Conservation (phyloP, 2,888 invertebrate species). For the Schrankia costaestrigalis region DNA sequence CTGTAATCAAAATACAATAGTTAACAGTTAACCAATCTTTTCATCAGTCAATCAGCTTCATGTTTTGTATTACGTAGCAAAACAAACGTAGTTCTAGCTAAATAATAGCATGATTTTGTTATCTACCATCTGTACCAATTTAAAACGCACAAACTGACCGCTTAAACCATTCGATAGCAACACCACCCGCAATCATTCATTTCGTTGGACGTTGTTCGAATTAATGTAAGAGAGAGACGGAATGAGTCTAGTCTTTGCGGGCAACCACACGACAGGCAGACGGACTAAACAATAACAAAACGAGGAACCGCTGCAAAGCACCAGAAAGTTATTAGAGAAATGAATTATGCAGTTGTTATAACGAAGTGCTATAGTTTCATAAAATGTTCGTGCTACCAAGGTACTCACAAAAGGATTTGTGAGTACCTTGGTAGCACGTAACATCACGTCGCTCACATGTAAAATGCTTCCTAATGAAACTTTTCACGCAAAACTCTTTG, state of each 20-base stretch:
- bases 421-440: no score
- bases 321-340: neutral
- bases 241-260: constrained; percentile 6
- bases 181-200: neutral
- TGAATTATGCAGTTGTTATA: constrained; percentile 2
- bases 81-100: no score
- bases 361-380: constrained; percentile 1
- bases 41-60: no score
- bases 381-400: constrained; percentile 1
- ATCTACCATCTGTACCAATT: no score
- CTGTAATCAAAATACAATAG: no score
- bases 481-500: constrained; percentile 37
- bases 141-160: no score
- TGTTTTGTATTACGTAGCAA: no score
- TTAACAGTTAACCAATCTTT: no score
- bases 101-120: no score
- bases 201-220: constrained; percentile 1
- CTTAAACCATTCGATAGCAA: no score
- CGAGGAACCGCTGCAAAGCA: neutral
- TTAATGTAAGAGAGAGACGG: constrained; percentile 5
- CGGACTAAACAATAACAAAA: neutral
- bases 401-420: no score
- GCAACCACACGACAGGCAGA: constrained; percentile 2
- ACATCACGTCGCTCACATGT: no score
- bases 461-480: constrained; percentile 17